Evolutionary conservation across 1,140 invertebrate genomes (phyloP).

Genomic region (Chrysoperla carnea): DNA sequence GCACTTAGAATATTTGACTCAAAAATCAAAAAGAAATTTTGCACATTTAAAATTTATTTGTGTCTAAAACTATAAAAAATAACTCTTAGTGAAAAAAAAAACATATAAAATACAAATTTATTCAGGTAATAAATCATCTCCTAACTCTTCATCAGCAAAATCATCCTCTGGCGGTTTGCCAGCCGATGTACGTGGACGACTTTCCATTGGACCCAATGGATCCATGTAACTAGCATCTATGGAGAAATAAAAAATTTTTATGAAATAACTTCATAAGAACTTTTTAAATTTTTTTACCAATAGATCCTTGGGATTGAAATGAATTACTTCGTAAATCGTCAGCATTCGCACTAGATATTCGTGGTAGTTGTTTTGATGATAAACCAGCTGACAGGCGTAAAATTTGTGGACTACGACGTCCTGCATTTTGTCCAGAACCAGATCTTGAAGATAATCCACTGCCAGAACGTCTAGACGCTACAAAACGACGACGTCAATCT

Average conservation of each 20-base stretch:
- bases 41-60: too few relatives aligned
- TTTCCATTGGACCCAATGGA: slow-evolving; percentile 52
- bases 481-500: slow-evolving; percentile 6
- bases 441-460: slow-evolving; percentile 35
- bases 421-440: slow-evolving; percentile 31
- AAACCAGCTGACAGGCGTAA: slow-evolving; percentile 11
- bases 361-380: slow-evolving; percentile 15
- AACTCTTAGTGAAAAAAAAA: too few relatives aligned
- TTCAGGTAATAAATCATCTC: slow-evolving; percentile 65
- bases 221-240: slow-evolving; percentile 50
- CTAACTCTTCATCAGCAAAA: slow-evolving; percentile 64
- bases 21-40: too few relatives aligned
- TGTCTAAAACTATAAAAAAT: too few relatives aligned
- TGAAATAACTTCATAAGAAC: too few relatives aligned
- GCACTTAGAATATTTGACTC: too few relatives aligned
- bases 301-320: slow-evolving; percentile 9
- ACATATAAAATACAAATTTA: slow-evolving; percentile 18
- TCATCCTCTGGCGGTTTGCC: slow-evolving; percentile 44
- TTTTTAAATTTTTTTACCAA: slow-evolving; percentile 8
- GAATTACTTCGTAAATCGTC: slow-evolving; percentile 13
- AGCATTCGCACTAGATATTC: slow-evolving; percentile 9
- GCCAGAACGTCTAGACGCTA: slow-evolving; percentile 31
- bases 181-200: slow-evolving; percentile 57
- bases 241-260: too few relatives aligned
- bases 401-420: slow-evolving; percentile 25